Evolutionary conservation across 2,797 vertebrate species (phyloP), one percentile per base, ranked within the genome.

Genomic region (Microhierax caerulescens): DNA sequence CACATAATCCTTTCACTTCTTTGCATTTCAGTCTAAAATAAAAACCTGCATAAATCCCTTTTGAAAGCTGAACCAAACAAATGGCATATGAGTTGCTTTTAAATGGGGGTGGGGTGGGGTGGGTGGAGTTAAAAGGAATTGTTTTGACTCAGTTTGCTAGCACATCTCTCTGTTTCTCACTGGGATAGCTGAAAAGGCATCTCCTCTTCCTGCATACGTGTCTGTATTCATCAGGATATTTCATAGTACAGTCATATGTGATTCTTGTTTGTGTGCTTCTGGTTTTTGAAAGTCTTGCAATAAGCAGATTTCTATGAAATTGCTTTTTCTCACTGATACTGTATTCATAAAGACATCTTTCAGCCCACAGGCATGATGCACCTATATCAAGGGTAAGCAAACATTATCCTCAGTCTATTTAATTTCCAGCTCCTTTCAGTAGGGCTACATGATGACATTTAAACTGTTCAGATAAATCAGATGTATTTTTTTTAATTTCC

Each of bases 61-160:
- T 81, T 80, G 53, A 94, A 93, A 93, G 21, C 8, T 64, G 61
- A 80, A 51, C 24, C 21, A 80, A 82, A 82, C 3, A 82, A 93
- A 45, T 30, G 16, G 4, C 34, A 64, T 51, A 47, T 22, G 11
- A 83, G 5, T 28, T 3, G 2, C 27, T 89, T 91, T 87, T 70
- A 82, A 92, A 77, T 10, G 11, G 8, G n/a, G n/a, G n/a, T n/a
- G n/a, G n/a, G n/a, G n/a, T n/a, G n/a, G n/a, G n/a, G n/a, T n/a
- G n/a, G n/a, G n/a, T n/a, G n/a, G n/a, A n/a, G 13, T 51, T 75
- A 45, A 56, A n/a, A 65, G 27, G 12, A 60, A n/a, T 34, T 74
- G 7, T 59, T 89, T 72, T 36, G 18, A 82, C 41, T 56, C 51
- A 36, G 12, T 68, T 92, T 13, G 6, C 30, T 86, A 67, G 13